Evolutionary conservation across 2,888 invertebrate genomes (phyloP).

Genomic region (Tanaodytes sp.): DNA sequence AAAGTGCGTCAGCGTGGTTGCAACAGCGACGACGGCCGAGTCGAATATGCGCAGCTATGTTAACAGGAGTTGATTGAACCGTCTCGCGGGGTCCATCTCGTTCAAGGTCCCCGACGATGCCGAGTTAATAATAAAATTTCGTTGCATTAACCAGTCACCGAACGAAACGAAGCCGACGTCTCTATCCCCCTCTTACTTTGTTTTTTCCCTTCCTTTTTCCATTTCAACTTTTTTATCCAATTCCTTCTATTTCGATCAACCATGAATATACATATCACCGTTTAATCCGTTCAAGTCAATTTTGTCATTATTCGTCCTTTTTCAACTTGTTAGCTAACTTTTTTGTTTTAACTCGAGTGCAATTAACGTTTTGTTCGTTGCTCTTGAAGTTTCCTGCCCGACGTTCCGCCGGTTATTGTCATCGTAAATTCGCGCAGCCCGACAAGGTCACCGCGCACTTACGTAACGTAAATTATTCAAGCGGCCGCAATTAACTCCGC

Average conservation of each 20-base stretch:
- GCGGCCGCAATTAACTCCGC: conserved; percentile 27
- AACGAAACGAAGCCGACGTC: conserved; percentile 8
- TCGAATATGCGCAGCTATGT: conserved; percentile 58
- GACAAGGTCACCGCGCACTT: conserved; percentile 36
- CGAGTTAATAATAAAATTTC: conserved; percentile 51
- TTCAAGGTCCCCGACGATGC: conserved; percentile 60
- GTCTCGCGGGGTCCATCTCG: conserved; percentile 60
- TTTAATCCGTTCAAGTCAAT: no score
- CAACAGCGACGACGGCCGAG: conserved; percentile 41
- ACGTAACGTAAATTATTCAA: conserved; percentile 36
- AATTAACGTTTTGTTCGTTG: neutral
- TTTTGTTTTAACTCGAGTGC: no score
- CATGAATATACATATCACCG: no score
- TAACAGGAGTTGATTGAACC: conserved; percentile 66
- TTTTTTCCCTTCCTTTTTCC: neutral
- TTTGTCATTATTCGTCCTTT: neutral
- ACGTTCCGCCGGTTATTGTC: conserved; percentile 12
- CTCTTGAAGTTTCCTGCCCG: neutral
- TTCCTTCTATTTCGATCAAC: no score
- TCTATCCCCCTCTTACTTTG: neutral
- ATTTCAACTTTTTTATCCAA: neutral
- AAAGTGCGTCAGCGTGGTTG: conserved; percentile 56
- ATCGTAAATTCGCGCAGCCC: conserved; percentile 29
- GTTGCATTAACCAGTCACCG: conserved; percentile 37
- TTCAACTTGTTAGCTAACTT: no score